Evolutionary conservation across 2,797 vertebrate genomes (phyloP).

Genomic region (Morus bassanus): DNA sequence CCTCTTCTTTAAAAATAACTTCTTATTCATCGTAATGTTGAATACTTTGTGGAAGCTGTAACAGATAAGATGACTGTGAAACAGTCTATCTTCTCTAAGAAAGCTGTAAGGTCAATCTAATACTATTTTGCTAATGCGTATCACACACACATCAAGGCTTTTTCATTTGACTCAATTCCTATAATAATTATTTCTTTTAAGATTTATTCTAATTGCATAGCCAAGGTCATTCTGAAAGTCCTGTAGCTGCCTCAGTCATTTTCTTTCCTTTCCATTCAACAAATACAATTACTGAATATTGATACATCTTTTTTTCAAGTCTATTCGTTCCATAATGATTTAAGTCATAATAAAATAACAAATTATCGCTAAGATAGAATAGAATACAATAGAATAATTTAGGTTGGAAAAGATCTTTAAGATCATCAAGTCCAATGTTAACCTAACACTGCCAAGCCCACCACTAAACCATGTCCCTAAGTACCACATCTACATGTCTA

Average conservation of each 20-base stretch:
- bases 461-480: no score
- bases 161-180: constrained; percentile 16
- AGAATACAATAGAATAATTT: background rate
- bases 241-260: background rate
- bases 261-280: background rate
- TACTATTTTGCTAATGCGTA: background rate
- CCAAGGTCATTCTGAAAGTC: background rate
- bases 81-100: background rate
- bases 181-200: constrained; percentile 29
- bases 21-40: background rate
- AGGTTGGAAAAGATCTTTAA: background rate
- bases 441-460: background rate
- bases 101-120: background rate
- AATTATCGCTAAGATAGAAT: background rate
- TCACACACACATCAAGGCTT: background rate
- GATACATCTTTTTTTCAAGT: background rate
- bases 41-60: background rate
- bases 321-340: background rate
- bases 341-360: background rate
- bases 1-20: background rate
- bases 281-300: background rate
- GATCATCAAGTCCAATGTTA: background rate
- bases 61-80: background rate
- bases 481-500: no score
- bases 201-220: constrained; percentile 13